Percentiles rank a stretch among this genome's conserved stretches.
Evolutionary conservation across 2,888 invertebrate genomes (phyloP).

Genomic region (Julus scanicus): DNA sequence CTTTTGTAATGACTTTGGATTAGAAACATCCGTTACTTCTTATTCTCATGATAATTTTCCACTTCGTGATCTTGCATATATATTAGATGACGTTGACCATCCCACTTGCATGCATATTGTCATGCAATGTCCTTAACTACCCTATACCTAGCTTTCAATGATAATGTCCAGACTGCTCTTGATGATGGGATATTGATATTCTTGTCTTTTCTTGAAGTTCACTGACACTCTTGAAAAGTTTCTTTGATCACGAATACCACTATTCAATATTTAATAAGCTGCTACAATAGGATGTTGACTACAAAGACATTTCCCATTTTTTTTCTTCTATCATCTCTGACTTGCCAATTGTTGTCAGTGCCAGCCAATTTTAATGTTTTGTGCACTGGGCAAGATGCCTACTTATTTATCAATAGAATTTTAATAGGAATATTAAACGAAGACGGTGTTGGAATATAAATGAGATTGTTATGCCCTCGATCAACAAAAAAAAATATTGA

Average conservation of each 20-base stretch:
- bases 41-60: not conserved
- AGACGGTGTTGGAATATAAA: conserved; percentile 16
- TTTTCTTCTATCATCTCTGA: not conserved
- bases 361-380: not conserved
- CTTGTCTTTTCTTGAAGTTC: not conserved
- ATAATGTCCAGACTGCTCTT: not conserved
- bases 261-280: conserved; percentile 14
- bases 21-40: not conserved
- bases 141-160: not conserved
- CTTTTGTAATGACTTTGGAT: not conserved
- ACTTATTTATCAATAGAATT: not conserved
- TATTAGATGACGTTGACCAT: not conserved
- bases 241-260: not conserved
- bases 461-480: not conserved
- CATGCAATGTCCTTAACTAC: not conserved
- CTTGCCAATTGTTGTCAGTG: not conserved
- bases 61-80: not conserved
- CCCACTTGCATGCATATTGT: not conserved
- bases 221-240: not conserved
- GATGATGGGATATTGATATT: not conserved
- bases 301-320: not conserved
- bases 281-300: conserved; percentile 1
- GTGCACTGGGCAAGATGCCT: not conserved
- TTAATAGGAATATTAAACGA: not conserved
- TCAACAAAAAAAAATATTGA: not conserved